Evolutionary conservation across 1,140 invertebrate species (phyloP).

Genomic region (Ericerus pela): DNA sequence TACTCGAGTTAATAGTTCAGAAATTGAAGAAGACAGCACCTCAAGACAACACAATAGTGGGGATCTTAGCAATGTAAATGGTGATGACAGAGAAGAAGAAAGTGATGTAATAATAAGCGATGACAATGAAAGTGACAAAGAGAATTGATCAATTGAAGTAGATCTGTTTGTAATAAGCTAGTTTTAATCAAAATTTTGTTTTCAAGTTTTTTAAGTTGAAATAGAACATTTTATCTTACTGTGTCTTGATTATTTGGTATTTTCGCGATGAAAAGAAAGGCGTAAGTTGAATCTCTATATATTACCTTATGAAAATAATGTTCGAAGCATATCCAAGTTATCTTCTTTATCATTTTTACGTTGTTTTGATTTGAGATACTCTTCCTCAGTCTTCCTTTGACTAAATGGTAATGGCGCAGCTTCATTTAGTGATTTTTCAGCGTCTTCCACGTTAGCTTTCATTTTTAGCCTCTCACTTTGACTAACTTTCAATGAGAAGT

Average conservation of each 20-base stretch:
- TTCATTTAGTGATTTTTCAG: neutral
- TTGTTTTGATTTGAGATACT: neutral
- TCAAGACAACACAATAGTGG: neutral
- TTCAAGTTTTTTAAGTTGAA: neutral
- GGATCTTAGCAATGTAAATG: neutral
- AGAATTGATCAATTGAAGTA: neutral
- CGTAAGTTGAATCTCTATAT: too few species aligned
- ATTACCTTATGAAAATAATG: too few species aligned
- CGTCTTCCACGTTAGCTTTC: slow-evolving; percentile 12
- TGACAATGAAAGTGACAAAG: neutral
- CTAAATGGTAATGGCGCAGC: neutral
- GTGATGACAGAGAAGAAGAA: neutral
- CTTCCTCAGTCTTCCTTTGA: neutral
- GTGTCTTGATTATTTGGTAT: too few species aligned
- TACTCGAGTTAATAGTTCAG: neutral
- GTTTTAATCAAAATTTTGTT: neutral
- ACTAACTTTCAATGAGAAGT: slow-evolving; percentile 24
- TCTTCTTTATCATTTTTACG: neutral
- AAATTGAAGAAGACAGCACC: neutral
- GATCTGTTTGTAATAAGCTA: neutral
- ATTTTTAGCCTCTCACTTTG: slow-evolving; percentile 20
- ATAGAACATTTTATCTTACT: too few species aligned
- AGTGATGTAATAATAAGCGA: neutral
- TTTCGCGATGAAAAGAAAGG: too few species aligned
- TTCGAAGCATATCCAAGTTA: neutral